A percentile compares a stretch with the other conserved stretches of the same genome.
These are phyloP conservation scores for Dryococelus australis DNA, from an alignment of 2,888 invertebrate genomes.

Conservation along the genomic window DNA sequence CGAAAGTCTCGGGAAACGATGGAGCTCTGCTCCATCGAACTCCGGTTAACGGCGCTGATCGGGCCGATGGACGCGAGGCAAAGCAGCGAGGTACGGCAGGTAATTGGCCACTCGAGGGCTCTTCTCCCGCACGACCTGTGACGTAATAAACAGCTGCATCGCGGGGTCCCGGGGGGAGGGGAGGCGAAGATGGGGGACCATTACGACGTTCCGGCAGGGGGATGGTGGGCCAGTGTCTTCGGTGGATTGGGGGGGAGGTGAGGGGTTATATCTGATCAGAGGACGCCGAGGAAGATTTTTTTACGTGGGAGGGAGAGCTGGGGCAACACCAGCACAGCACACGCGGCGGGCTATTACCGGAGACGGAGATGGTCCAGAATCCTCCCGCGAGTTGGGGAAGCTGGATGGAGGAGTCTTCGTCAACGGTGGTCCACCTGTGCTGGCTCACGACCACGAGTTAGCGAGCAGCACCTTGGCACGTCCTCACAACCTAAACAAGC, in stretches of 20 bases:
- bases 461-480: too few species aligned
- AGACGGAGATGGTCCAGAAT: background rate
- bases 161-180: background rate
- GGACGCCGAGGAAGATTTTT: background rate
- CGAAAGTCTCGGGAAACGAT: too few species aligned
- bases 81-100: background rate
- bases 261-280: background rate
- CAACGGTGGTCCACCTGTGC: background rate
- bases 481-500: too few species aligned
- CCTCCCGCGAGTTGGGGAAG: background rate
- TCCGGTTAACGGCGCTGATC: background rate
- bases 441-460: too few species aligned
- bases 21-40: background rate
- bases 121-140: conserved; percentile 6
- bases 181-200: background rate
- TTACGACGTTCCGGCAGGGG: background rate
- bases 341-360: background rate
- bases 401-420: background rate
- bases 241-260: background rate
- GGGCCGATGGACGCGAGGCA: background rate
- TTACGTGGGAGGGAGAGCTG: background rate
- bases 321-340: too few species aligned
- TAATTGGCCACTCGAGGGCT: conserved; percentile 3
- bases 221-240: background rate
- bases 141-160: conserved; percentile 3